Base-by-base conservation (phyloP, 2,888 invertebrate genomes). In the Venustoraphidia nigricollis region DNA sequence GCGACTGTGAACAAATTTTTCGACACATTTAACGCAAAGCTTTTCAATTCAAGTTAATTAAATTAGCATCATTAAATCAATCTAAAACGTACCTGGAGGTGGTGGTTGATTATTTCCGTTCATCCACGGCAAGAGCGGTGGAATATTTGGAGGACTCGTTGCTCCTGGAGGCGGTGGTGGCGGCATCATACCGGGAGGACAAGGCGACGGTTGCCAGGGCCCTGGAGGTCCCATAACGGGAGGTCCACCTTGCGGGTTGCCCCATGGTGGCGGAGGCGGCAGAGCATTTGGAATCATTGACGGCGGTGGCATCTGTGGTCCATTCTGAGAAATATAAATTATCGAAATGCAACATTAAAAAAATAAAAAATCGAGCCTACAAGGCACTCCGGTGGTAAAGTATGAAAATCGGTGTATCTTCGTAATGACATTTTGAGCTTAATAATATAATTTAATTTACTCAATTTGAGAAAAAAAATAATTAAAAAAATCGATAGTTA, bases 51-150 rank as follows among this genome's bases (percentile, higher is more conserved):
- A 6, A 27, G 27, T 27, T 27, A 27, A 1, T 27, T 27, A 27
- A 27, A 6, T 6, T 27, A 27, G 3, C 6, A 6, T 27, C 6
- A 27, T 27, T 27, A 27, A 27, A 27, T 6, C 27, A 27, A 6
- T 27, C 6, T 6, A 3, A 27, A 27, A 27, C 27, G 27, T 54
- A 11, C 68, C 70, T 37, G 71, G 71, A n/a, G 71, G 70, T 9
- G 68, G 70, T 43, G 71, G 71, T 55, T 71, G 73, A 40, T 66
- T 66, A 40, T 70, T 70, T 8, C 67, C 68, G 34, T 62, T 59
- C 70, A 76, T 73, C 75, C 76, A 76, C 2, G 74, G 72, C 66
- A 75, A 69, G 14, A 71, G 57, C 35, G 72, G 71, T 11, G 71
- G 73, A 47, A 66, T 68, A 47, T 63, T 66, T 8, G 72, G 69